Evolutionary conservation across 2,888 invertebrate genomes (phyloP), one percentile per base, ranked within the genome.

Genomic region (Pammene aurita): DNA sequence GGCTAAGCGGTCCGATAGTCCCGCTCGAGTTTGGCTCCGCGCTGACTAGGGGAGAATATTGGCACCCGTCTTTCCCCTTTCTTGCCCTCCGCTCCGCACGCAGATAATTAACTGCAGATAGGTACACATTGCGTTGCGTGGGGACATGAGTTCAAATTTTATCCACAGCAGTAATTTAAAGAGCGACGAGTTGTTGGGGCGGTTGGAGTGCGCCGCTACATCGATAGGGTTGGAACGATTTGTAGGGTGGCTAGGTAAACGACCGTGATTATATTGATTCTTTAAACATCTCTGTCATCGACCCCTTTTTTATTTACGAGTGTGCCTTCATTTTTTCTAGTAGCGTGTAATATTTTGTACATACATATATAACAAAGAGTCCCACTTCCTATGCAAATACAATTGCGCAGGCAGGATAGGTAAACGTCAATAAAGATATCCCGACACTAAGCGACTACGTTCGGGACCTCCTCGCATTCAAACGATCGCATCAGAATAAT

Each of bases 101-200:
- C 77, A 88, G 90, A 90, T 90, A 92, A 91, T 91, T 91, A 92
- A 92, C 91, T 90, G 87, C 87, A 90, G 90, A 89, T 90, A 90
- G 85, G 86, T 86, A 85, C 85, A 78, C 84, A 80, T 84, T 67
- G 62, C 62, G 74, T 77, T 76, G 76, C 77, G 79, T 78, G 78
- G 82, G 83, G 85, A 85, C 80, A 80, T 78, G 79, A 83, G 85
- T 88, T 88, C 86, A 87, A 89, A 87, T 87, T 90, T 88, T 87
- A 87, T 84, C 86, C 85, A 84, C 85, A 83, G 86, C 85, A 82
- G 86, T 84, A 88, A 88, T 90, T 89, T 86, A 85, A 87, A 89
- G 82, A 87, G 85, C 83, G 80, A 80, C 79, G 81, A 83, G 84
- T 71, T 78, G 77, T 76, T 80, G 76, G 75, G 76, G 78, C 77